Percentiles rank a stretch among this genome's conserved stretches.
Evolutionary conservation across 1,140 invertebrate genomes (phyloP).

Genomic region (Drosophila prosaltans): DNA sequence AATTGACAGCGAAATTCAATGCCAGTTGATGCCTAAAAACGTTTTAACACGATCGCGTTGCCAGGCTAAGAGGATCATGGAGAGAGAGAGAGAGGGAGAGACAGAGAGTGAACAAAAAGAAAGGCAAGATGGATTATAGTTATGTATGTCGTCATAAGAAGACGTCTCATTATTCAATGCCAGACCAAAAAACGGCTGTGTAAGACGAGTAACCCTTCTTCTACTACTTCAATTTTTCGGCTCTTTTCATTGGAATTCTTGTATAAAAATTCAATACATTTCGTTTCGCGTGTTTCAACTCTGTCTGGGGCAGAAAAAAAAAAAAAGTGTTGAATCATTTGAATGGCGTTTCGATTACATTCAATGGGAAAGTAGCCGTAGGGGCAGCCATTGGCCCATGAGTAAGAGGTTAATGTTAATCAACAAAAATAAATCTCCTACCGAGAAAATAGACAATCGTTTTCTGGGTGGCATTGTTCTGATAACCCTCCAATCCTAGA

Average conservation of each 20-base stretch:
- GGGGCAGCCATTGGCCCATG: too few species aligned
- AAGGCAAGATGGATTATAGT: neutral
- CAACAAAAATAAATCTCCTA: neutral
- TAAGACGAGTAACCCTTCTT: slow-evolving; percentile 24
- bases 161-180: slow-evolving; percentile 6
- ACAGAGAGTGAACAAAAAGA: neutral
- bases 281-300: slow-evolving; percentile 36
- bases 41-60: slow-evolving; percentile 1
- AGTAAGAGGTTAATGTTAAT: neutral
- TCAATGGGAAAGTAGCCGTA: slow-evolving; percentile 10
- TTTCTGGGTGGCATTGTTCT: neutral
- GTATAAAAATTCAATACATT: neutral
- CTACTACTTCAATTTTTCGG: slow-evolving; percentile 13
- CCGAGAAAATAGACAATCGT: neutral
- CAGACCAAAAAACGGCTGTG: slow-evolving; percentile 14
- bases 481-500: neutral
- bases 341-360: slow-evolving; percentile 45
- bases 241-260: slow-evolving; percentile 32
- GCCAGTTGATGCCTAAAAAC: slow-evolving; percentile 44
- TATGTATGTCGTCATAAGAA: slow-evolving; percentile 12
- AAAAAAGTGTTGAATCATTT: slow-evolving; percentile 50
- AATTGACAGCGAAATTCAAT: slow-evolving; percentile 73
- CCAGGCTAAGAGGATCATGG: slow-evolving; percentile 23
- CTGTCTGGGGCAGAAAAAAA: slow-evolving; percentile 18
- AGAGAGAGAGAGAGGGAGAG: neutral